phyloP scores from a whole-genome alignment of 2,888 invertebrate genomes.

The Scaptomyza polygonia region DNA sequence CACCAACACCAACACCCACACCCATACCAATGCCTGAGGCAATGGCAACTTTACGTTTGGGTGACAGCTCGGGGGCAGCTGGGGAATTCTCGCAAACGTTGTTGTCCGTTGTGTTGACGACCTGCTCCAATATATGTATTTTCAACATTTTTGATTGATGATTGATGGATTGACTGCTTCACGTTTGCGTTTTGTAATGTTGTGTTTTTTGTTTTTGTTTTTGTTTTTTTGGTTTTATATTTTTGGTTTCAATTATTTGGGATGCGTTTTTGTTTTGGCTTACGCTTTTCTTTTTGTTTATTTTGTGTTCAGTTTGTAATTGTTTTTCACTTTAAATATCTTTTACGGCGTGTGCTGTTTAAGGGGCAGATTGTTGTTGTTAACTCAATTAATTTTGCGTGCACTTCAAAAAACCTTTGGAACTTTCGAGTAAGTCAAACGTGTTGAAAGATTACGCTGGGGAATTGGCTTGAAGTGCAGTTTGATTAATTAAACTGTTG shows the following conservation, averaged over 20 bases:
- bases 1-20: constrained; percentile 37
- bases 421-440: not conserved
- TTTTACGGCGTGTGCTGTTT: constrained; percentile 21
- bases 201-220: constrained; percentile 37
- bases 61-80: constrained; percentile 66
- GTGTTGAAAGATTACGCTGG: not conserved
- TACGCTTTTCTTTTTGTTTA: constrained; percentile 38
- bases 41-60: constrained; percentile 67
- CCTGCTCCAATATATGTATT: constrained; percentile 91
- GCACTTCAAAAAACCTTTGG: constrained; percentile 13
- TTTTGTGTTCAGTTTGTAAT: constrained; percentile 1
- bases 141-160: constrained; percentile 86
- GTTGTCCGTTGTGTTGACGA: constrained; percentile 88
- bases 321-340: constrained; percentile 43
- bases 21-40: constrained; percentile 25
- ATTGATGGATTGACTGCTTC: constrained; percentile 37
- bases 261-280: constrained; percentile 50
- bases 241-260: constrained; percentile 70
- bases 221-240: constrained; percentile 58
- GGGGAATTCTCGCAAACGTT: constrained; percentile 64
- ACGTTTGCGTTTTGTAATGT: constrained; percentile 47
- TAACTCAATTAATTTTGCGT: constrained; percentile 30
- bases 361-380: not conserved
- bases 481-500: constrained; percentile 51
- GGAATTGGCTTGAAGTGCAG: constrained; percentile 1